phyloP scores from a whole-genome alignment of 2,888 invertebrate genomes.

The Ectropis crepuscularia region DNA sequence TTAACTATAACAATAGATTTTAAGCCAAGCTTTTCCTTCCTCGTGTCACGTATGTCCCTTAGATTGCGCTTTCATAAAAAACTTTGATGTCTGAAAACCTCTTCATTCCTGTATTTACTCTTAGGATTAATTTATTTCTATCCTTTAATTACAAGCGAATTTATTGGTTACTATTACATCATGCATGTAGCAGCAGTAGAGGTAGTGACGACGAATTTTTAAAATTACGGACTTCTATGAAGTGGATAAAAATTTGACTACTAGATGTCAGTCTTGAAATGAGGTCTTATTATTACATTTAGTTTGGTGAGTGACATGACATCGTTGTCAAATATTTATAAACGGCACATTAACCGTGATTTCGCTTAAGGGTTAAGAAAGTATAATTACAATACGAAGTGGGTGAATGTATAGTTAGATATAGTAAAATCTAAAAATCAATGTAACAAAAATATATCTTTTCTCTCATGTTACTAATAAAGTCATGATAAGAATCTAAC shows the following conservation, averaged over 20 bases:
- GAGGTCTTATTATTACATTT: no score
- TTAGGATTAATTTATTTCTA: constrained; percentile 18
- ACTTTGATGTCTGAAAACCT: constrained; percentile 46
- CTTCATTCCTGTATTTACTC: constrained; percentile 16
- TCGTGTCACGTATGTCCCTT: constrained; percentile 56
- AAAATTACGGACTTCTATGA: constrained; percentile 9
- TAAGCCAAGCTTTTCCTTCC: constrained; percentile 49
- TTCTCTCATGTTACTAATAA: constrained; percentile 29
- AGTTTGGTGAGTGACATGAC: not conserved
- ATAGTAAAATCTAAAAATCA: constrained; percentile 16
- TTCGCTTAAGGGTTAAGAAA: constrained; percentile 31
- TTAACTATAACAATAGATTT: constrained; percentile 45
- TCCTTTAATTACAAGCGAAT: constrained; percentile 18
- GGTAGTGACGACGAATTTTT: constrained; percentile 35
- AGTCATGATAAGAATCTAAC: constrained; percentile 29
- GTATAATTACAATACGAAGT: constrained; percentile 10
- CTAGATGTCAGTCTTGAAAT: no score
- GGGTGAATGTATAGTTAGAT: constrained; percentile 24
- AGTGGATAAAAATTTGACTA: constrained; percentile 8
- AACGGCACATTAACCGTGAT: constrained; percentile 8
- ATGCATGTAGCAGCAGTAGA: constrained; percentile 33
- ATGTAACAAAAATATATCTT: constrained; percentile 33
- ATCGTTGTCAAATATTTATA: constrained; percentile 8
- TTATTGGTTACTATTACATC: constrained; percentile 34
- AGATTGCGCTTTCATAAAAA: constrained; percentile 57